Conservation (phyloP, 2,888 invertebrate species). For the Coelinius sp. region DNA sequence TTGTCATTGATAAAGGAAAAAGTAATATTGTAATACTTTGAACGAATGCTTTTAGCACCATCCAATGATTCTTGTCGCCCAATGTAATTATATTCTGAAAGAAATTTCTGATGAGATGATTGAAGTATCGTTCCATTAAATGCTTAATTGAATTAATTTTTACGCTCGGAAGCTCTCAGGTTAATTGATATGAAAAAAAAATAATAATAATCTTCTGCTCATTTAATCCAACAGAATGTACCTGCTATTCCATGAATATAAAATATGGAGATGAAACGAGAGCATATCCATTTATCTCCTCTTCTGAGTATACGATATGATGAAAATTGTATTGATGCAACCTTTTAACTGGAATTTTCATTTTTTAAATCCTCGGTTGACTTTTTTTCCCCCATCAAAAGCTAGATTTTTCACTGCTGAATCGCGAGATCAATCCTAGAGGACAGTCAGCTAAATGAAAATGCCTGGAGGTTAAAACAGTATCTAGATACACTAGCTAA, state of each 20-base stretch:
- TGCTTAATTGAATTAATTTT: neutral
- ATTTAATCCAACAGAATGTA: neutral
- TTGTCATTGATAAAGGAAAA: no score
- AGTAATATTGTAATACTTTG: neutral
- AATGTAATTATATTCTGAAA: neutral
- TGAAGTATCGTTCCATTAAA: neutral
- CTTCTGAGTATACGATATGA: neutral
- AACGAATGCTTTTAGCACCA: neutral
- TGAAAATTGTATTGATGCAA: neutral
- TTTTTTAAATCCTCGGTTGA: neutral
- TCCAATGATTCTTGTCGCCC: neutral
- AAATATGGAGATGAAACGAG: neutral
- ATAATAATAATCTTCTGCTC: neutral
- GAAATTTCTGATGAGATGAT: neutral
- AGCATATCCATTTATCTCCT: neutral
- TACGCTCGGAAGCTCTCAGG: neutral
- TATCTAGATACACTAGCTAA: neutral
- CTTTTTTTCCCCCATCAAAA: neutral
- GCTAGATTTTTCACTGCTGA: neutral
- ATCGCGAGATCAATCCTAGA: neutral
- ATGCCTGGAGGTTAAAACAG: neutral
- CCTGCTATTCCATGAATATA: neutral
- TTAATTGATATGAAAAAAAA: neutral
- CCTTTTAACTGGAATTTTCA: neutral
- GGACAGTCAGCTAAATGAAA: slow-evolving; percentile 12